Evolutionary conservation across 2,113 vertebrate genomes (phyloP), one percentile per base, ranked within the genome.

Genomic region (Sylvia atricapilla): DNA sequence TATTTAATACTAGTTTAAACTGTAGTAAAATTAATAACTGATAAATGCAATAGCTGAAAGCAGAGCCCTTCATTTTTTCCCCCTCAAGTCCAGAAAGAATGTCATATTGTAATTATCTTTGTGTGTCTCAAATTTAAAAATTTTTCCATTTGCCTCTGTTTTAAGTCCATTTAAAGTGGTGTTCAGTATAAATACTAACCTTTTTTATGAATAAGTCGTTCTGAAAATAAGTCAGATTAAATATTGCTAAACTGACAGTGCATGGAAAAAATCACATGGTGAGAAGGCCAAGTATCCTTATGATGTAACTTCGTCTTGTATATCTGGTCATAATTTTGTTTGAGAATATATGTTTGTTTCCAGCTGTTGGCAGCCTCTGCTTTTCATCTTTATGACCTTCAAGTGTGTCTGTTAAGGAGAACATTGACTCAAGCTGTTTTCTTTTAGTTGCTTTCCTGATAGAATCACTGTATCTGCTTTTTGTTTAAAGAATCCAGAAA

Each of bases 301-400:
- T 91, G 82, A 73, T 93, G 75, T 95, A 95, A 95, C 35, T 93
- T 81, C 49, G 13, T 94, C 73, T 90, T 93, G 80, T 52, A 37
- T 91, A 84, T 90, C 85, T 72, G 43, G 8, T 88, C 60, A 80
- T 97, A 95, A 88, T 93, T 95, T 87, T 95, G 17, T 77, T 95
- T 88, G 68, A 95, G 72, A 69, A 47, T 76, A 58, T 60, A 53
- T 82, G 9, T 58, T 85, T 89, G 13, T 77, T 95, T 95, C 72
- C 92, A 95, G 62, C 59, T 90, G 47, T 90, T 95, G 90, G 79
- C 79, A 94, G 59, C 15, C 37, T 81, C 60, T 94, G 15, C 55
- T 95, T 89, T 91, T 89, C 55, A 93, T 74, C 55, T 94, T 92
- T 95, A 77, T 84, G 82, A 91, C 68, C 35, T 94, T 93, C 55